Evolutionary conservation across 1,140 invertebrate species (phyloP), one percentile per base, ranked within the genome.

Genomic region (Alviniconcha marisindica): DNA sequence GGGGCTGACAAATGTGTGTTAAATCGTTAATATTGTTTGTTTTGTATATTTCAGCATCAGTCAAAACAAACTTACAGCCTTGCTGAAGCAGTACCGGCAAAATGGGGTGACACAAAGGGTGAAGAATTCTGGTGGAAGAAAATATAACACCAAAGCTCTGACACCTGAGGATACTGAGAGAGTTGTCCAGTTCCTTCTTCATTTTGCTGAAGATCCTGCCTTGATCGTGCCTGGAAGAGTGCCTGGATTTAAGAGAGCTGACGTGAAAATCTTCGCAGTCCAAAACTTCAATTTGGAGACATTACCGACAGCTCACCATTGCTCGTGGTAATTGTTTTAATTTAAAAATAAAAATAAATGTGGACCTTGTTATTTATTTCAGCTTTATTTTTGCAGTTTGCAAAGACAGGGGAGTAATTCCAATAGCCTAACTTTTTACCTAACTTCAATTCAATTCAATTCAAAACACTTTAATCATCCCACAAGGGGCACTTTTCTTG

Each of bases 181-280:
- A 56, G 83, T 84, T 44, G 85, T 83, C 21, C 31, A 24, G 14
- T 87, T 87, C 60, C n/a, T 88, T 2, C 71, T 42, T 7, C 82
- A 83, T 66, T 86, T 84, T 82, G 86, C 87, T 18, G 77, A 42
- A 36, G 83, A 83, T 33, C 83, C 87, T 85, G 81, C 84, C 0
- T 69, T 87, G 5, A 76, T 83, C 12, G 56, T 89, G 28, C 86
- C 87, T 12, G 88, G 87, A 21, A n/a, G 86, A 71, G 56, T 87
- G 24, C 88, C 86, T 40, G 86, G 86, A 48, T 88, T 73, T 77
- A 87, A 81, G 76, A 60, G 78, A 28, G 40, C 56, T 21, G 79
- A 81, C 28, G 80, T 89, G 1, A 63, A 85, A 33, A 44, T 89
- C 18, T 44, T 88, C 36, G 85, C 87, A 79, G 21, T 18, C 54